These are phyloP conservation scores for Gasterosteus nipponicus DNA, from an alignment of 2,113 vertebrate genomes.

Conservation along the genomic window DNA sequence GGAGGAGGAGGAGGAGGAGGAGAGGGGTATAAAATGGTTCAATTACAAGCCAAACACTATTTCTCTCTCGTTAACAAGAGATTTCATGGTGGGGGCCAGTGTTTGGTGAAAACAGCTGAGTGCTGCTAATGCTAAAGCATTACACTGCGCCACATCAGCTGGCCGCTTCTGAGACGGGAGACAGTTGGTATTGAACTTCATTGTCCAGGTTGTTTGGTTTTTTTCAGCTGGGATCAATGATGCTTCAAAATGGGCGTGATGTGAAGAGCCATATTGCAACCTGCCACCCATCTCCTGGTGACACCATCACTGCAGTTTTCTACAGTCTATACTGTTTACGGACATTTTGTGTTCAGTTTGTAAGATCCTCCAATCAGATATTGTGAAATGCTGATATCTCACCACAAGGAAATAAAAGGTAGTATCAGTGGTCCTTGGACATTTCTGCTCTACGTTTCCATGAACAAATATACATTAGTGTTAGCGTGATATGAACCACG, in stretches of 20 bases:
- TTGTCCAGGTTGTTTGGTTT: conserved; percentile 87
- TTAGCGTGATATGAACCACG: background rate
- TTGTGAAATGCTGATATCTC: background rate
- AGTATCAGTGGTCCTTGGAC: background rate
- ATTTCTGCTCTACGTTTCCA: background rate
- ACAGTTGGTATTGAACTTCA: conserved; percentile 97
- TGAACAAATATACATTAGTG: background rate
- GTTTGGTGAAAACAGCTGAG: conserved; percentile 96
- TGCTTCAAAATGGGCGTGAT: conserved; percentile 92
- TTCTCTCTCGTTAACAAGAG: conserved; percentile 99
- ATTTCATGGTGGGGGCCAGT: conserved; percentile 97
- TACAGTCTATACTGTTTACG: background rate
- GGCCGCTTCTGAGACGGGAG: conserved; percentile 86
- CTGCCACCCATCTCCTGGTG: conserved; percentile 81
- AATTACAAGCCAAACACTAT: conserved; percentile 99
- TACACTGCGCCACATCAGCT: conserved; percentile 89
- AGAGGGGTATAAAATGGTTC: conserved; percentile 94
- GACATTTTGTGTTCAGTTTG: background rate
- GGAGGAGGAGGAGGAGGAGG: conserved; percentile 65
- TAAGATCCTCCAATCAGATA: background rate
- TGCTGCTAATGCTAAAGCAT: conserved; percentile 92
- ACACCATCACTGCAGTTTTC: conserved; percentile 75
- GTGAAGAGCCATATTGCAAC: conserved; percentile 87
- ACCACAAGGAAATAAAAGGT: too few relatives aligned
- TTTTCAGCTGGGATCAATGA: conserved; percentile 98